Conservation (phyloP, 2,113 vertebrate species). For the Argyrosomus japonicus region DNA sequence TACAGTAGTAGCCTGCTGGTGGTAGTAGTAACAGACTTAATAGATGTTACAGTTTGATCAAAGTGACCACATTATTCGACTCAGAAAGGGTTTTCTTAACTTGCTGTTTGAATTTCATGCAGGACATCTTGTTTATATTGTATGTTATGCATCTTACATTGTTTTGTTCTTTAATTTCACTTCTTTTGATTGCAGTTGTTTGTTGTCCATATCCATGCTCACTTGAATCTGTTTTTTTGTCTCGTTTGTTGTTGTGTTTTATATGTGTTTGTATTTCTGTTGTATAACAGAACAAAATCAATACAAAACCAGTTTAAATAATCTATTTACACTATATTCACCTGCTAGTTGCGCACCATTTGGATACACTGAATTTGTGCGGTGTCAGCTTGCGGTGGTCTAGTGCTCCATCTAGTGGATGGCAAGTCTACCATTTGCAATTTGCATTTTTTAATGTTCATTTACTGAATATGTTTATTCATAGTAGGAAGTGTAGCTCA, state of each 20-base stretch:
- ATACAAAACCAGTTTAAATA: not conserved
- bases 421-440: too few species aligned
- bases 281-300: not conserved
- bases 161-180: not conserved
- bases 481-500: not conserved
- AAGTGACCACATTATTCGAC: not conserved
- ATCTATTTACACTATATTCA: not conserved
- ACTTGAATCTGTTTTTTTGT: not conserved
- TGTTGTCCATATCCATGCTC: not conserved
- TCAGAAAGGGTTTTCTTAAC: not conserved
- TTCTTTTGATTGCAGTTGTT: not conserved
- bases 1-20: not conserved
- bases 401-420: conserved; percentile 52
- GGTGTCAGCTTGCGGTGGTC: conserved; percentile 17
- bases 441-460: not conserved
- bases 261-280: not conserved
- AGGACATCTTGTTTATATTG: not conserved
- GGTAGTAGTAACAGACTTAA: not conserved
- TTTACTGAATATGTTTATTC: not conserved
- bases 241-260: not conserved
- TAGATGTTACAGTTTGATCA: not conserved
- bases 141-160: not conserved
- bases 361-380: not conserved
- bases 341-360: not conserved
- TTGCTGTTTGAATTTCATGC: not conserved